Evolutionary conservation across 2,797 vertebrate species (phyloP).

Genomic region (Esox masquinongy): DNA sequence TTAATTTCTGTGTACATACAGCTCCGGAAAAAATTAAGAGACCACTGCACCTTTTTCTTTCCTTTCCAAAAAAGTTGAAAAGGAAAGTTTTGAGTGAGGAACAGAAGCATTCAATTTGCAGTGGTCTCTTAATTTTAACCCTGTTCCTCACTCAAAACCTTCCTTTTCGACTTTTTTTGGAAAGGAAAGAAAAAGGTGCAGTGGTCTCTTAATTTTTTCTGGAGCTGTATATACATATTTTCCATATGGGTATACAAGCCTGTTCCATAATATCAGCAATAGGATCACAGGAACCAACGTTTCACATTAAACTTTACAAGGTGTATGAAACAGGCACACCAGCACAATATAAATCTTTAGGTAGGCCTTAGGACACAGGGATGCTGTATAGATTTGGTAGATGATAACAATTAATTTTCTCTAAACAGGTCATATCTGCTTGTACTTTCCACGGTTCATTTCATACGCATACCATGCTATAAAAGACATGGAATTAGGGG

Average conservation of each 20-base stretch:
- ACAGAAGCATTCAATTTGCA: no score
- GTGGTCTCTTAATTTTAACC: no score
- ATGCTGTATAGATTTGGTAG: background rate
- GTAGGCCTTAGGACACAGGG: background rate
- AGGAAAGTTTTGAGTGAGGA: no score
- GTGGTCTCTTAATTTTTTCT: no score
- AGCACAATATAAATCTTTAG: background rate
- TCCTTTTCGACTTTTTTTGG: no score
- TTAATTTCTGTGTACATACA: no score
- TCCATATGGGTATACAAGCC: background rate
- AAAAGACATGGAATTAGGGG: conserved; percentile 10
- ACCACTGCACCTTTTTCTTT: no score
- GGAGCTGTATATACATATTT: background rate
- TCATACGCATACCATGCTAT: background rate
- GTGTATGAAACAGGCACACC: background rate
- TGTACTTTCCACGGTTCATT: background rate
- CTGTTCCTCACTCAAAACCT: no score
- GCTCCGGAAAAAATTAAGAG: no score
- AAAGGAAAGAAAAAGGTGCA: no score
- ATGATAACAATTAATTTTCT: background rate
- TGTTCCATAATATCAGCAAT: background rate
- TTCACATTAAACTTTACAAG: background rate
- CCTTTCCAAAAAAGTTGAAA: no score
- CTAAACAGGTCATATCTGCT: background rate
- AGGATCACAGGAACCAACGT: background rate